Percentiles rank a stretch among this genome's conserved stretches.
Conservation (phyloP, 2,797 vertebrate species). For the Girardinus metallicus region DNA sequence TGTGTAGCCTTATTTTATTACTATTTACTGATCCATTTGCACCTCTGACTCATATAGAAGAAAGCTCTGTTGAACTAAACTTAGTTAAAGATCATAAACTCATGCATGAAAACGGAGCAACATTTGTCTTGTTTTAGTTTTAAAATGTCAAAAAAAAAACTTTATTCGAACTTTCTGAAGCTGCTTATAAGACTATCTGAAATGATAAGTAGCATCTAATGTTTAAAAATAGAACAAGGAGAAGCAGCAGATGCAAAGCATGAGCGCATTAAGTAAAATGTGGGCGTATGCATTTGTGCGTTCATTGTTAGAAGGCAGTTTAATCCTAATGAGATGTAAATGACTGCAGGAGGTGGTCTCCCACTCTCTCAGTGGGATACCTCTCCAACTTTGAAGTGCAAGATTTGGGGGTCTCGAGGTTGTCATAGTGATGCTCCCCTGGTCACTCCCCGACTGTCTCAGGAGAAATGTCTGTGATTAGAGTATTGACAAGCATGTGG, state of each 20-base stretch:
- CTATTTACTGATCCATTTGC: neutral
- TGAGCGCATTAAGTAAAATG: constrained; percentile 19
- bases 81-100: neutral
- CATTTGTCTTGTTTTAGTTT: neutral
- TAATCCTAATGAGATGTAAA: constrained; percentile 76
- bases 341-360: constrained; percentile 71
- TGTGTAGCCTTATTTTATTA: neutral
- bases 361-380: constrained; percentile 59
- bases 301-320: constrained; percentile 47
- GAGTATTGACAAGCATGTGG: constrained; percentile 74
- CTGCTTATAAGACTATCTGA: constrained; percentile 12
- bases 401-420: constrained; percentile 55
- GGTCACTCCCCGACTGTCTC: constrained; percentile 45
- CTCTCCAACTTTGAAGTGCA: constrained; percentile 70
- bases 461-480: constrained; percentile 63
- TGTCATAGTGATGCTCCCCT: constrained; percentile 72
- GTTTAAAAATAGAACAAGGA: constrained; percentile 24
- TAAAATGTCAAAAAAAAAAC: neutral
- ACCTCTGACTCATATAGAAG: neutral
- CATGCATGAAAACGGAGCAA: neutral
- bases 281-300: constrained; percentile 15
- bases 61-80: neutral
- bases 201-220: constrained; percentile 34
- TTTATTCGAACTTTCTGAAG: neutral
- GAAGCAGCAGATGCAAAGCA: constrained; percentile 15